Conservation (phyloP, 2,888 invertebrate species). For the Diabrotica balteata region DNA sequence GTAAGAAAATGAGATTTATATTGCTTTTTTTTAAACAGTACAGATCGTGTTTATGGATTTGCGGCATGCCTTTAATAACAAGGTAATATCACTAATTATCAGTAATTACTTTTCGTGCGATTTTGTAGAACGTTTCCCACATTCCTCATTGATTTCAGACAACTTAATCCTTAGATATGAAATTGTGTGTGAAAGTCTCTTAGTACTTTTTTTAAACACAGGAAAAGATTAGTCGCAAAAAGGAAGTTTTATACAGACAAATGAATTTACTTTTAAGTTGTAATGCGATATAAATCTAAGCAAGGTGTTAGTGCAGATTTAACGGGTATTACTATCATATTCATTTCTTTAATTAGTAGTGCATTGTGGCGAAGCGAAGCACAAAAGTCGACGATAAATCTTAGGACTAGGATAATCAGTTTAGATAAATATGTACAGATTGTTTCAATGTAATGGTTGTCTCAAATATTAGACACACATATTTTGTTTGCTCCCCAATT, state of each 20-base stretch:
- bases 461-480: no score
- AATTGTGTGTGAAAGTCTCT: conserved; percentile 4
- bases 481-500: no score
- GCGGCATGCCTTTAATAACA: no score
- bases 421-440: no score
- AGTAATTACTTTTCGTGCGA: no score
- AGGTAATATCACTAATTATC: no score
- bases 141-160: conserved; percentile 1
- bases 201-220: background rate
- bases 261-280: background rate
- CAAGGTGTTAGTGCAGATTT: background rate
- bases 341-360: conserved; percentile 1
- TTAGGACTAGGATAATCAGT: no score
- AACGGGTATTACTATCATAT: background rate
- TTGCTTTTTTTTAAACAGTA: no score
- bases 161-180: conserved; percentile 4
- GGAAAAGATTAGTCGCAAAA: conserved; percentile 1
- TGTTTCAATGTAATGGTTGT: no score
- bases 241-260: background rate
- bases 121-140: background rate
- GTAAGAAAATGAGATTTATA: no score
- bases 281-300: background rate
- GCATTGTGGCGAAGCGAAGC: background rate
- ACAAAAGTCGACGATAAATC: background rate
- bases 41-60: no score